Conservation (phyloP, 2,888 invertebrate species). For the Zygogramma bicolorata region DNA sequence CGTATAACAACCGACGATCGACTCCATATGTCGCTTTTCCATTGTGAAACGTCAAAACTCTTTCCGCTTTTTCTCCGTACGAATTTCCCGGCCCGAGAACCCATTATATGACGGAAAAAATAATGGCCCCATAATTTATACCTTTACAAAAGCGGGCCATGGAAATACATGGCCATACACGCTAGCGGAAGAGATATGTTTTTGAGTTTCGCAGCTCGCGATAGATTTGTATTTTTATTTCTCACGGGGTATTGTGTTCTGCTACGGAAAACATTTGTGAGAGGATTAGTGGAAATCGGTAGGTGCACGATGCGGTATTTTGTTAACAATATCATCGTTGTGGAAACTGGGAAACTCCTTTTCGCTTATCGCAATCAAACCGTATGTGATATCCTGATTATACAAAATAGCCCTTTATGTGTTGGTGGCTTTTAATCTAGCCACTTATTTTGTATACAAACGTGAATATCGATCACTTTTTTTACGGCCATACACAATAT, state of each 20-base stretch:
- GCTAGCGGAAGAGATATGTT: conserved; percentile 39
- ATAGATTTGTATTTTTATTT: conserved; percentile 41
- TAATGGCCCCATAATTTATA: conserved; percentile 45
- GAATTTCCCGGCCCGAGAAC: conserved; percentile 37
- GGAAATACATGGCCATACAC: conserved; percentile 34
- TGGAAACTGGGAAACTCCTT: too few species aligned
- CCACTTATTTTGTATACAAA: too few species aligned
- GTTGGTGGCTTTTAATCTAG: too few species aligned
- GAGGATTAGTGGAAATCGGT: too few species aligned
- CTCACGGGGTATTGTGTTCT: conserved; percentile 11
- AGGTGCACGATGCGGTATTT: neutral
- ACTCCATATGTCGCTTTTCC: conserved; percentile 46
- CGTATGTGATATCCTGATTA: too few species aligned
- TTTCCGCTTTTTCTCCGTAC: conserved; percentile 38
- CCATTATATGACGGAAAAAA: conserved; percentile 45
- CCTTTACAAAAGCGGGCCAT: conserved; percentile 39
- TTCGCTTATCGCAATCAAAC: too few species aligned
- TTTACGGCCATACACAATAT: too few species aligned
- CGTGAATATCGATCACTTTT: too few species aligned
- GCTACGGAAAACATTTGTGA: neutral
- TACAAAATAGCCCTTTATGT: too few species aligned
- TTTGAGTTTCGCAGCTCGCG: conserved; percentile 36
- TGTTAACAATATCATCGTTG: too few species aligned
- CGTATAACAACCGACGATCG: conserved; percentile 42
- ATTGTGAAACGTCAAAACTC: conserved; percentile 46